Percentiles rank a stretch among this genome's conserved stretches.
Evolutionary conservation across 2,888 invertebrate genomes (phyloP).

Genomic region (Poecilobothrus nobilitatus): DNA sequence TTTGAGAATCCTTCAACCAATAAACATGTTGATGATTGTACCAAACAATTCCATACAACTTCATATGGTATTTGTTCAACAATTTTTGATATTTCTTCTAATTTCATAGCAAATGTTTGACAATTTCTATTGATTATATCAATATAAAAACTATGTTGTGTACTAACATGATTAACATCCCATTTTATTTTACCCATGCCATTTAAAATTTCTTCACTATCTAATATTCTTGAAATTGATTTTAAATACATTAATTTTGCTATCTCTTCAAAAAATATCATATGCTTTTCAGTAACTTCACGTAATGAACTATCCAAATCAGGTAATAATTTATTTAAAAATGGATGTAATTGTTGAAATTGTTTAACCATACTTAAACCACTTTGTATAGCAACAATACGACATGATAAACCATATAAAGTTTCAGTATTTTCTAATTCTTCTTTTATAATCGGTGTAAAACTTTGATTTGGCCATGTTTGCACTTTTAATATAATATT

Average conservation of each 20-base stretch:
- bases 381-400: conserved; percentile 89
- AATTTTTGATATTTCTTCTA: conserved; percentile 62
- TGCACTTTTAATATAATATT: conserved; percentile 50
- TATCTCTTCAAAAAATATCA: conserved; percentile 51
- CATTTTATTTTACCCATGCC: conserved; percentile 92
- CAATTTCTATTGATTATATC: conserved; percentile 57
- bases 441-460: conserved; percentile 25
- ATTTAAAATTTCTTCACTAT: conserved; percentile 63
- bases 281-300: conserved; percentile 53
- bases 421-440: conserved; percentile 48
- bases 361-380: conserved; percentile 83
- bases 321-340: conserved; percentile 74
- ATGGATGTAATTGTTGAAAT: conserved; percentile 72
- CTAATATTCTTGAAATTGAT: conserved; percentile 71
- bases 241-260: conserved; percentile 80
- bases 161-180: conserved; percentile 91
- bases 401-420: conserved; percentile 72
- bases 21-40: conserved; percentile 75
- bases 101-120: conserved; percentile 67
- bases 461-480: conserved; percentile 40
- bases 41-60: conserved; percentile 79
- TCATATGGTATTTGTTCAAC: conserved; percentile 59
- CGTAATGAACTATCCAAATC: conserved; percentile 59
- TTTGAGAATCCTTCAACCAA: conserved; percentile 87
- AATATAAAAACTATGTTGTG: conserved; percentile 85